A percentile compares a stretch with the other conserved stretches of the same genome.
Conservation (phyloP, 2,113 vertebrate genomes). For the Oenanthe melanoleuca region DNA sequence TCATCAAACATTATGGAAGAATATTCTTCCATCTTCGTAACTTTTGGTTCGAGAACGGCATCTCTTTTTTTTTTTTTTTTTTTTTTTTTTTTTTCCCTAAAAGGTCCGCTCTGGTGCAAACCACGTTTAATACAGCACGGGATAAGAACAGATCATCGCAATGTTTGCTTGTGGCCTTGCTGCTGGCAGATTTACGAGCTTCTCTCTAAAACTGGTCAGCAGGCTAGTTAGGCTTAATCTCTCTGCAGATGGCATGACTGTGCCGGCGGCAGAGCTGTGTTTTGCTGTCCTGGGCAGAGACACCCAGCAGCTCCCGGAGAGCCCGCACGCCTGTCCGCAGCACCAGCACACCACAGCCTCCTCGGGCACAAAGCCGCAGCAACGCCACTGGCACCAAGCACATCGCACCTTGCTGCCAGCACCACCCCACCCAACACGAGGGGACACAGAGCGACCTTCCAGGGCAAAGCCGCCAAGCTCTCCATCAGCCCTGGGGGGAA, state of each 20-base stretch:
- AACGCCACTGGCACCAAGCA: background rate
- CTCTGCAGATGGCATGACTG: rapidly evolving
- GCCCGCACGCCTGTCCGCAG: background rate
- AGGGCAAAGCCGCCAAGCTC: background rate
- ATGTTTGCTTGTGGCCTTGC: background rate
- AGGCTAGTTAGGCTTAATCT: background rate
- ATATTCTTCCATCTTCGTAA: background rate
- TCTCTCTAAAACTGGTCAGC: background rate
- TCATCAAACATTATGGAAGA: background rate
- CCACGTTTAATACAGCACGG: background rate
- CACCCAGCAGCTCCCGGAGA: background rate
- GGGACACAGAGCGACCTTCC: background rate
- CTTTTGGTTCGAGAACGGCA: background rate
- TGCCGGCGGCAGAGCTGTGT: background rate
- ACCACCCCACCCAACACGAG: background rate
- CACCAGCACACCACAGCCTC: rapidly evolving
- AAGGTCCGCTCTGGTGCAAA: background rate
- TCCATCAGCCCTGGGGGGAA: background rate
- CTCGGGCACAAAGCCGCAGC: background rate
- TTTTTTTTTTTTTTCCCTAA: rapidly evolving
- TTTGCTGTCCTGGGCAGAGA: background rate
- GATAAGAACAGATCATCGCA: background rate
- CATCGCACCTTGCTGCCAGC: background rate
- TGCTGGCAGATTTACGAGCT: background rate
- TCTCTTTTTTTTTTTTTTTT: background rate